phyloP scores from a whole-genome alignment of 2,888 invertebrate genomes.

The Tipula helvola region DNA sequence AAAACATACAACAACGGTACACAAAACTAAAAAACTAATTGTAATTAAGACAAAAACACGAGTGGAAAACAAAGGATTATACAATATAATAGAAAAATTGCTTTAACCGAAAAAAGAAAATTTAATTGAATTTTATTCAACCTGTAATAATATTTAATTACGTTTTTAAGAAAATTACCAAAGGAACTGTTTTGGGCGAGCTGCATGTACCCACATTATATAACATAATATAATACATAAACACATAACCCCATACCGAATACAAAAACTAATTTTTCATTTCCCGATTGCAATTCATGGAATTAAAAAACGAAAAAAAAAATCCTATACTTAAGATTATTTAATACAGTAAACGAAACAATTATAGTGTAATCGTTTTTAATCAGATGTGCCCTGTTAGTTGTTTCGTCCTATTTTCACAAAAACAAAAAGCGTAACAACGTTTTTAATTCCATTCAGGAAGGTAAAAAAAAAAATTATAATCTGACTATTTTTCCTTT shows the following conservation, averaged over 20 bases:
- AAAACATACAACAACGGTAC: background rate
- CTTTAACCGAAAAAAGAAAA: background rate
- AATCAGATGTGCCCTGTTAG: background rate
- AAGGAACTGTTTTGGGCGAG: background rate
- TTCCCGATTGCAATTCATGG: background rate
- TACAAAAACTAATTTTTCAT: background rate
- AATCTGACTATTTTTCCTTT: background rate
- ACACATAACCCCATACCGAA: background rate
- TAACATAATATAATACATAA: background rate
- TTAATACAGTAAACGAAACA: background rate
- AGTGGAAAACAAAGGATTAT: background rate
- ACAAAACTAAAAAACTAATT: background rate
- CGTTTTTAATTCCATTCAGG: background rate
- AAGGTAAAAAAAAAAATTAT: background rate
- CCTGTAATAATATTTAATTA: background rate
- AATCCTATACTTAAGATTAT: background rate
- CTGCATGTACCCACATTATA: background rate
- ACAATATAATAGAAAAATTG: background rate
- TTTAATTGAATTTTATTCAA: background rate
- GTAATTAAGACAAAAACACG: background rate
- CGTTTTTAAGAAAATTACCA: background rate
- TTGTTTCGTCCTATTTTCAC: background rate
- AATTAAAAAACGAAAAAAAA: background rate
- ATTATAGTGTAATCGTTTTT: background rate
- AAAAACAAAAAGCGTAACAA: background rate